These are phyloP conservation scores for Lepidotrigona ventralis DNA, from an alignment of 1,140 invertebrate genomes.

Conservation along the genomic window DNA sequence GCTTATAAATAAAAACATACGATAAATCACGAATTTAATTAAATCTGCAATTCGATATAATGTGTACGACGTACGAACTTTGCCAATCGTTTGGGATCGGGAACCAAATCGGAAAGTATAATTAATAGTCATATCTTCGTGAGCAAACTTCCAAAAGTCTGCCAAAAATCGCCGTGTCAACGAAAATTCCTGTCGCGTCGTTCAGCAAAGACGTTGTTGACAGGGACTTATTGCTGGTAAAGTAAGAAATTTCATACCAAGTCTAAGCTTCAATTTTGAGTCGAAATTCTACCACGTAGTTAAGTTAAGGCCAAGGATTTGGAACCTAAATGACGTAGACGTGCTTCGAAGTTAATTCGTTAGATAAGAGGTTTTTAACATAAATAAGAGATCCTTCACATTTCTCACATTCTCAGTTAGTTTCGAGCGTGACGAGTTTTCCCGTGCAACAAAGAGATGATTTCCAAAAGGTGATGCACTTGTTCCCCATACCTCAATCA, in stretches of 20 bases:
- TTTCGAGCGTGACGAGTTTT: too few relatives aligned
- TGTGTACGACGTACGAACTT: not conserved
- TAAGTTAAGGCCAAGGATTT: too few relatives aligned
- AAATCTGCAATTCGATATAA: not conserved
- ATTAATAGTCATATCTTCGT: slow-evolving; percentile 6
- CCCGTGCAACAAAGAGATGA: too few relatives aligned
- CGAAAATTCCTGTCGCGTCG: not conserved
- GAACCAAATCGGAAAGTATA: not conserved
- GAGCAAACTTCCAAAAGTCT: not conserved
- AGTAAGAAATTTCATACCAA: not conserved
- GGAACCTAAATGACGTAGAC: too few relatives aligned
- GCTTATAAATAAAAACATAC: not conserved
- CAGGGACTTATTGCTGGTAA: not conserved
- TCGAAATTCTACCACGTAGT: too few relatives aligned
- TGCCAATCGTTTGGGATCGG: not conserved
- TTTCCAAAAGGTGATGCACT: too few relatives aligned
- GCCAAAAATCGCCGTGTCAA: slow-evolving; percentile 7
- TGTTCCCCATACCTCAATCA: too few relatives aligned
- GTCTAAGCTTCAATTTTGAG: too few relatives aligned
- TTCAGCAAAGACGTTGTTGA: not conserved
- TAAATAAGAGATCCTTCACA: too few relatives aligned
- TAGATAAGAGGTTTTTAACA: too few relatives aligned
- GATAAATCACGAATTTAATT: slow-evolving; percentile 4
- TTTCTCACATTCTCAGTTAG: too few relatives aligned
- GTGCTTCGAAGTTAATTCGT: too few relatives aligned